Conservation (phyloP, 2,113 vertebrate genomes). For the Python bivittatus region DNA sequence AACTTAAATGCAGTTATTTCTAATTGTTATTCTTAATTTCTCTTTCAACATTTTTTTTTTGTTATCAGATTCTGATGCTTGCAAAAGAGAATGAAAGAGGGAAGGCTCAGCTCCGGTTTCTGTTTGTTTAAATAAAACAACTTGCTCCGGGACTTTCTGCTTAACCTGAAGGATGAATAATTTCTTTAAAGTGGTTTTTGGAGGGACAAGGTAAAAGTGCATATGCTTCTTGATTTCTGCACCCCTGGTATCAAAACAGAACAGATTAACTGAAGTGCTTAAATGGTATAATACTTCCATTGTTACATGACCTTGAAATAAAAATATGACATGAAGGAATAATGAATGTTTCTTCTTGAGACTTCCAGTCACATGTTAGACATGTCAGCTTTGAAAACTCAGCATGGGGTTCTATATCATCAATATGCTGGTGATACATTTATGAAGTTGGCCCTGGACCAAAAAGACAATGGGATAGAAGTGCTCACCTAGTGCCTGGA, state of each 20-base stretch:
- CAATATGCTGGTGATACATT: too few species aligned
- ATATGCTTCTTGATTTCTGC: conserved; percentile 15
- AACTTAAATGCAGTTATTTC: not conserved
- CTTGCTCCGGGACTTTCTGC: not conserved
- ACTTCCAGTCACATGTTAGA: not conserved
- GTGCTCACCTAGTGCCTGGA: too few species aligned
- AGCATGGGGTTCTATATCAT: too few species aligned
- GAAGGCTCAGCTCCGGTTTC: not conserved
- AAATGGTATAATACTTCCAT: not conserved
- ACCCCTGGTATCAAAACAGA: not conserved
- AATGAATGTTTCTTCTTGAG: not conserved
- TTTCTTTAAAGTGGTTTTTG: not conserved
- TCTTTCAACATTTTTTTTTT: not conserved
- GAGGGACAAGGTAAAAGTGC: not conserved
- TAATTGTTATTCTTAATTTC: conserved; percentile 1
- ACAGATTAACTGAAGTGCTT: not conserved
- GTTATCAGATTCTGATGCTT: not conserved
- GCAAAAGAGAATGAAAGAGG: not conserved
- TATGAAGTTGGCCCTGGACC: too few species aligned
- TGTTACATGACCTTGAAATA: conserved; percentile 19
- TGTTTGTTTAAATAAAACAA: not conserved
- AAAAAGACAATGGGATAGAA: too few species aligned
- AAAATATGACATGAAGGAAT: not conserved
- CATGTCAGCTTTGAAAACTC: not conserved
- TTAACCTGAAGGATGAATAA: not conserved